Conservation (phyloP, 2,113 vertebrate genomes). For the Labeo rohita region DNA sequence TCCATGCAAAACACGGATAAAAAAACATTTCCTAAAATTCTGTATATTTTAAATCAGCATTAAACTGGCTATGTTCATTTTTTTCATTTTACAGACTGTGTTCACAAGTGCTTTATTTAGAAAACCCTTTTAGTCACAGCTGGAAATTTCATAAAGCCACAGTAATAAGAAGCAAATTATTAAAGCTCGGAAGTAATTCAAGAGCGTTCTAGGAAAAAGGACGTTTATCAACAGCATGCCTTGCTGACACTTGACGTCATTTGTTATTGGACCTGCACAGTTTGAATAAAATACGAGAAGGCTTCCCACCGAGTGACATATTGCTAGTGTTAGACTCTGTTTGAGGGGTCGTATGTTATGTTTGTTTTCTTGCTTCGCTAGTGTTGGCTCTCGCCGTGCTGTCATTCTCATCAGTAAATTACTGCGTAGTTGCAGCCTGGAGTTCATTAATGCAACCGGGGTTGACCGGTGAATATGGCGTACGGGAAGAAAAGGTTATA, state of each 20-base stretch:
- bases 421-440: conserved; percentile 7
- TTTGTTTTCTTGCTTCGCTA: conserved; percentile 38
- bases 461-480: conserved; percentile 25
- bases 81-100: background rate
- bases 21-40: background rate
- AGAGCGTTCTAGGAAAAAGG: background rate
- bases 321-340: conserved; percentile 33
- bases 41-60: background rate
- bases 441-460: conserved; percentile 3
- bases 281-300: conserved; percentile 45
- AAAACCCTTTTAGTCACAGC: background rate
- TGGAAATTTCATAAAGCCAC: background rate
- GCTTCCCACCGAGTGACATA: conserved; percentile 41
- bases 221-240: background rate
- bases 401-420: conserved; percentile 32
- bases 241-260: conserved; percentile 18
- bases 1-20: background rate
- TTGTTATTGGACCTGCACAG: conserved; percentile 30
- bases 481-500: conserved; percentile 17
- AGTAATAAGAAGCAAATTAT: background rate
- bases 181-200: conserved; percentile 5
- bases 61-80: background rate
- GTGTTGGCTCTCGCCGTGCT: conserved; percentile 14
- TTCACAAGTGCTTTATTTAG: background rate
- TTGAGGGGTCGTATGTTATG: conserved; percentile 44